Evolutionary conservation across 2,113 vertebrate species (phyloP).

Genomic region (Cavia aperea): DNA sequence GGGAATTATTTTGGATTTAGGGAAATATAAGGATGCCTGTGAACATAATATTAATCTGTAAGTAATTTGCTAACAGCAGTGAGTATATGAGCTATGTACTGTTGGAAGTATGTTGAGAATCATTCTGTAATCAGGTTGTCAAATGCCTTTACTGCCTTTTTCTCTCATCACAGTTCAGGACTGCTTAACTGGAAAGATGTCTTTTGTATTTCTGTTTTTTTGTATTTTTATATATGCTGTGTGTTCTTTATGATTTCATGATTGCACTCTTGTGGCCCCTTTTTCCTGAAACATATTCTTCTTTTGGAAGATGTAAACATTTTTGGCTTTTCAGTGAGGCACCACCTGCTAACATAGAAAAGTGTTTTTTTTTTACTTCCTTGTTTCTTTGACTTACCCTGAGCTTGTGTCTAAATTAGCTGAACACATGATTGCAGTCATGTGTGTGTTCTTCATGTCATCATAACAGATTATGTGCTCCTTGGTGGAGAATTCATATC

Average conservation of each 20-base stretch:
- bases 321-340: neutral
- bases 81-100: neutral
- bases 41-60: neutral
- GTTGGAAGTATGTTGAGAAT: neutral
- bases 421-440: neutral
- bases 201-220: neutral
- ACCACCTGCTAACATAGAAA: neutral
- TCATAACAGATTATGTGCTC: neutral
- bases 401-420: neutral
- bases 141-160: too few species aligned
- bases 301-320: neutral
- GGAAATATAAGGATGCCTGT: neutral
- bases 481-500: neutral
- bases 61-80: neutral
- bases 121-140: neutral
- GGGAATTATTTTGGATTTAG: neutral
- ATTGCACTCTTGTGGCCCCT: neutral
- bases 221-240: too few species aligned
- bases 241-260: neutral
- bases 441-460: neutral
- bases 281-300: neutral
- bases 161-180: neutral
- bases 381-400: neutral
- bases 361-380: neutral
- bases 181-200: neutral